Base-by-base conservation (phyloP, 2,797 vertebrate genomes). In the Numenius phaeopus region DNA sequence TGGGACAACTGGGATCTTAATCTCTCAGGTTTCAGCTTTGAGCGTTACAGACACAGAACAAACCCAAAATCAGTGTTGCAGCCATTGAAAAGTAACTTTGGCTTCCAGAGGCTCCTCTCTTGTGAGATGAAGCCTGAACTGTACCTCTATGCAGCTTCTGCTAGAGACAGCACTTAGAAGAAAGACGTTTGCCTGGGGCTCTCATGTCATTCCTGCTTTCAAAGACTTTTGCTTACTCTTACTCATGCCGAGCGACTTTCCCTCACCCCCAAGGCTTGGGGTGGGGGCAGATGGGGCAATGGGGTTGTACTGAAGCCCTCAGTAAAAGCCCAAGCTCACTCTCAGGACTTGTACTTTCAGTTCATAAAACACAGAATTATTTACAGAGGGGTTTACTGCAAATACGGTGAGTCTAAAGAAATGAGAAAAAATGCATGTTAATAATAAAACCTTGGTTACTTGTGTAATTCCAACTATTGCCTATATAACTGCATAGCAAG, bases 381-480 rank as follows among this genome's bases (percentile, higher is more conserved):
- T 96, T 93, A 93, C 89, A 77, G 91, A 80, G 67, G 29, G 14
- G 27, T 32, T 95, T 85, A 62, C 39, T 66, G 55, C 14, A 91
- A 89, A 94, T 80, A 37, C 84, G 47, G 8, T 20, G 30, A 91
- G 70, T 89, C 71, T 66, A 55, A 92, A 85, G 66, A 89, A 80
- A 66, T 23, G 67, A 80, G 42, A 26, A 81, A 81, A 70, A 57
- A 23, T 1, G 4, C 59, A 8, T 49, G 93, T 95, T 97, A 95
- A 95, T 97, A 50, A 77, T 90, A 94, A 96, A 97, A 87, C 91
- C 75, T 66, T 37, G 34, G 58, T 92, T 50, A 76, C 59, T 87
- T 79, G 27, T 78, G 83, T 70, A 77, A 79, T 64, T 83, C 59
- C 78, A 94, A 0, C 27, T 67, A 6, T 67, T 73, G 20, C 64